Conservation (phyloP, 2,888 invertebrate genomes). For the Ctenicera cuprea region DNA sequence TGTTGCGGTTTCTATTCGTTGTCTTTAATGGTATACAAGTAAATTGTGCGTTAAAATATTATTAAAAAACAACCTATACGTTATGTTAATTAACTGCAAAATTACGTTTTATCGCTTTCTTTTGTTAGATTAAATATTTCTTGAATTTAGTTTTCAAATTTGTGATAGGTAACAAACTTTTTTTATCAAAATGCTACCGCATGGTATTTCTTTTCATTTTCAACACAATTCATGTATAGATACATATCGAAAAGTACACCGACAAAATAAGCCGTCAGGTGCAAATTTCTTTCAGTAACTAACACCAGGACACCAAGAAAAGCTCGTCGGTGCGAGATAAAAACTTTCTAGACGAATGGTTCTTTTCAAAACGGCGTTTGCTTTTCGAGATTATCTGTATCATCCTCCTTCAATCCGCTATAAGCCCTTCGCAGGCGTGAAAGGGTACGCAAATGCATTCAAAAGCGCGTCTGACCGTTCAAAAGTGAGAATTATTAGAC, state of each 20-base stretch:
- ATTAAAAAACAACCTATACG: no score
- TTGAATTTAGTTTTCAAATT: no score
- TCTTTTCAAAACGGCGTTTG: constrained; percentile 40
- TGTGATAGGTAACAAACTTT: no score
- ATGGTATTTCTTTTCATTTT: no score
- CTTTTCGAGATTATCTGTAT: constrained; percentile 45
- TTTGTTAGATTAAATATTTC: no score
- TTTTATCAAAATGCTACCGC: no score
- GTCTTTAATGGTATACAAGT: no score
- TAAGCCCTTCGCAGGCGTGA: constrained; percentile 35
- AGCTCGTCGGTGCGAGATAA: constrained; percentile 33
- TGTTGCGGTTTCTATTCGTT: no score
- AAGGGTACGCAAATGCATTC: constrained; percentile 21
- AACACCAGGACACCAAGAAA: constrained; percentile 36
- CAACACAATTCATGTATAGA: constrained; percentile 11
- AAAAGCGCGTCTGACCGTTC: not conserved
- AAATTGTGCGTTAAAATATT: no score
- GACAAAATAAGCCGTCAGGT: constrained; percentile 45
- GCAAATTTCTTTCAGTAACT: constrained; percentile 42
- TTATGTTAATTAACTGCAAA: no score
- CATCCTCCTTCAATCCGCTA: constrained; percentile 38
- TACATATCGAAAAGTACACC: constrained; percentile 36
- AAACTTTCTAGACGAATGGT: constrained; percentile 38
- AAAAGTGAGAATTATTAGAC: not conserved
- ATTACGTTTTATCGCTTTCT: no score